Base-by-base conservation (phyloP, 2,113 vertebrate genomes). In the Malaclemys terrapin region DNA sequence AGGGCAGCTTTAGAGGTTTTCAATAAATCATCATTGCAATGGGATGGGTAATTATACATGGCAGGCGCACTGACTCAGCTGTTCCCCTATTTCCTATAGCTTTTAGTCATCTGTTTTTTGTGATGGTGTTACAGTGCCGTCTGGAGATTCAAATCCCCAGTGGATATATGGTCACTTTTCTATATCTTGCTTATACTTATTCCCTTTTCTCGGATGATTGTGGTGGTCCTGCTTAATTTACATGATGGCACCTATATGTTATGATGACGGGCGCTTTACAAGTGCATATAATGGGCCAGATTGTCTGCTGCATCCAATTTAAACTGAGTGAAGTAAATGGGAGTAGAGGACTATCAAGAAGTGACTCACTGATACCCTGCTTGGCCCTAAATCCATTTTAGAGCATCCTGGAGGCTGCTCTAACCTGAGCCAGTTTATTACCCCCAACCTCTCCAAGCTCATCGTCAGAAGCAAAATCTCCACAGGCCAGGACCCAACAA, bases 91-190 rank as follows among this genome's bases (percentile, higher is more conserved):
- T 88, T 93, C 80, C 90, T 84, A 0, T 84, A 79, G 87, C 92
- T 89, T 31, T 0, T 0, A 85, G 82, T 90, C 6, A 3, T 90
- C 89, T 97, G 95, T 75, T 92, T 85, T 69, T 89, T 47, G 84
- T 94, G 80, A 80, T 94, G 90, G 52, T 96, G 93, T 91, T 97
- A 93, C 82, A 96, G 91, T 96, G 95, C 96, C 97, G 96, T 96
- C 96, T 97, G 96, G 96, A 97, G 96, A 97, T 87, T 95, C 80
- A 75, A 22, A 88, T 57, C 91, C 76, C 93, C 88, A 9, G 1
- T 47, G 96, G 95, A 81, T 92, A 82, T 59, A 59, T 31, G 89
- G 54, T 25, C 0, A 8, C 88, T 88, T 81, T 88, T 56, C 80
- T 91, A n/a, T 27, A 88, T 22, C 81, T 78, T 57, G 13, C 19